Evolutionary conservation across 2,888 invertebrate genomes (phyloP), one percentile per base, ranked within the genome.

Genomic region (Drosophila melanosoma): DNA sequence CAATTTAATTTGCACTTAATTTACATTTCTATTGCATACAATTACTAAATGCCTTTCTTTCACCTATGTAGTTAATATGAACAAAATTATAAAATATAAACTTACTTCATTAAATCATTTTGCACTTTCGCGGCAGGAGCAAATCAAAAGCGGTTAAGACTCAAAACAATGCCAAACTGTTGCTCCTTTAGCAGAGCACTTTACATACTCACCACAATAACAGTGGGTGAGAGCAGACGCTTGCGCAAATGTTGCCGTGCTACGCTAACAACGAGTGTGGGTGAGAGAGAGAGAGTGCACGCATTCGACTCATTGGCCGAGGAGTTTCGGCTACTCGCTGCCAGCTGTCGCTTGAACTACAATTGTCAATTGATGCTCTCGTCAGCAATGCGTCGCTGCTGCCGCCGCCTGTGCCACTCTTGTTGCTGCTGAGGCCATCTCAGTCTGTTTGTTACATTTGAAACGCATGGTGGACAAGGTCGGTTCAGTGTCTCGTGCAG

Each of bases 361-460:
- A 48, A 52, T 52, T 69, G 75, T 58, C 70, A 48, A 52, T 52
- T 69, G 75, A 61, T 75, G 69, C 76, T 74, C 74, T 75, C 69
- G 76, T 57, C 53, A 38, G 40, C 58, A 23, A 23, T 61, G 52
- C 26, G 42, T 54, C 20, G 40, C 53, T 53, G 69, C 26, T 69
- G 58, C 77, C 36, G 52, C 59, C 26, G 59, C n/a, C 32, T 63
- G 61, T 40, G 76, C 52, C 32, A 54, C 36, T 40, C 52, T 52
- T 57, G 71, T 40, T 32, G 54, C 60, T 77, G 58, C 66, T 56
- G 63, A 58, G 68, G 52, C 48, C 58, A 48, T 63, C 80, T 85
- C 81, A 89, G 88, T 89, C 90, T 85, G 90, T 72, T 81, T 83
- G 82, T 59, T 75, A 83, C 82, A 84, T 74, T 82, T 82, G 82